Conservation (phyloP, 1,140 invertebrate species). For the Drosophila seguyi region DNA sequence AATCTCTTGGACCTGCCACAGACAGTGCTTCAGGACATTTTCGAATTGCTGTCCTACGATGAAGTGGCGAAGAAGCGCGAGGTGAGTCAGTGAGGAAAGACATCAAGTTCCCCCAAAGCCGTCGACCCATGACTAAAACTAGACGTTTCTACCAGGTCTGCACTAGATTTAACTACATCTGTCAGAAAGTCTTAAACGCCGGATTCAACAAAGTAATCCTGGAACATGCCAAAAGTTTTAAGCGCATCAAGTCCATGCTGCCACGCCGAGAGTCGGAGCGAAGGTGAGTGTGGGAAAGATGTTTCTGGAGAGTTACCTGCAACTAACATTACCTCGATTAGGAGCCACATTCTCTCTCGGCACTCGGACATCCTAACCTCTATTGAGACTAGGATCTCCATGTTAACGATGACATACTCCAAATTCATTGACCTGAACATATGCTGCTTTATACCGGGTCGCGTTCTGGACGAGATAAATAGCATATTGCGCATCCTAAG, state of each 20-base stretch:
- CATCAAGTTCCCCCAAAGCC: neutral
- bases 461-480: conserved; percentile 95
- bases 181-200: conserved; percentile 91
- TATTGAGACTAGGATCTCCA: conserved; percentile 95
- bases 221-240: conserved; percentile 90
- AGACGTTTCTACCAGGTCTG: conserved; percentile 88
- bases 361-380: conserved; percentile 96
- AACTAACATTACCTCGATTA: neutral
- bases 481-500: conserved; percentile 90
- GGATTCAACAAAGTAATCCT: conserved; percentile 93
- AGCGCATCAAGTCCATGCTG: conserved; percentile 92
- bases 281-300: conserved; percentile 84
- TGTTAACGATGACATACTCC: conserved; percentile 96
- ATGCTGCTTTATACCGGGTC: conserved; percentile 97
- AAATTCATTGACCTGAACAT: conserved; percentile 87
- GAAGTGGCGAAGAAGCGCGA: conserved; percentile 92
- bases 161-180: conserved; percentile 90
- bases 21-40: conserved; percentile 91
- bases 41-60: conserved; percentile 92
- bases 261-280: conserved; percentile 95
- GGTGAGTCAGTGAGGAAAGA: conserved; percentile 87
- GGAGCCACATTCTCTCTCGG: conserved; percentile 92
- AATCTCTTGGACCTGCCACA: conserved; percentile 89
- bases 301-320: conserved; percentile 2
- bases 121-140: conserved; percentile 32